These are phyloP conservation scores for Lasioglossum leucozonium DNA, from an alignment of 2,888 invertebrate genomes.

Conservation along the genomic window DNA sequence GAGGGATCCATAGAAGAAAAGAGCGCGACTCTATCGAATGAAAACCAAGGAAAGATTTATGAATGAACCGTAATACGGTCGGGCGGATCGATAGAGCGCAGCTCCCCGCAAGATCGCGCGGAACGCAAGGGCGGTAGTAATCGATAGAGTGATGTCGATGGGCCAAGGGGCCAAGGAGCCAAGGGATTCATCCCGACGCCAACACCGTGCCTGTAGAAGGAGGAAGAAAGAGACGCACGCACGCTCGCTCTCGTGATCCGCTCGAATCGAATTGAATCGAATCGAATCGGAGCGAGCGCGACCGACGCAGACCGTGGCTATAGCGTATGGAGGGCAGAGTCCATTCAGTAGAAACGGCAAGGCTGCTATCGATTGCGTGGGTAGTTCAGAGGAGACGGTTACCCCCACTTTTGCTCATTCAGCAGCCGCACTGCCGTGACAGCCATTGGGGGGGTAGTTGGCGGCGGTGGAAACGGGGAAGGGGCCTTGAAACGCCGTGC, in stretches of 20 bases:
- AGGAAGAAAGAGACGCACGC: not conserved
- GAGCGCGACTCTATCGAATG: slow-evolving; percentile 41
- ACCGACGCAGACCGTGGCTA: slow-evolving; percentile 65
- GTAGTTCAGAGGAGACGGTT: slow-evolving; percentile 69
- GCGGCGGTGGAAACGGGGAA: slow-evolving; percentile 24
- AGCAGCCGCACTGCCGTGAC: slow-evolving; percentile 63
- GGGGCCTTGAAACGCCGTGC: slow-evolving; percentile 50
- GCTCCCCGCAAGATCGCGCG: slow-evolving; percentile 62
- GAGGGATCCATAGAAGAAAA: not conserved
- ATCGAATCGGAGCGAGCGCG: slow-evolving; percentile 15
- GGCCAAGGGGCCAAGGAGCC: slow-evolving; percentile 13
- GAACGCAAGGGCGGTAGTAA: slow-evolving; percentile 79
- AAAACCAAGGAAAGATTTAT: slow-evolving; percentile 81
- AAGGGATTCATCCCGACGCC: not conserved
- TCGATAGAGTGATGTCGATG: slow-evolving; percentile 80
- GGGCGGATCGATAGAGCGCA: slow-evolving; percentile 83
- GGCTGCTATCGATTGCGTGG: slow-evolving; percentile 83
- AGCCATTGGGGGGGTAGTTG: slow-evolving; percentile 37
- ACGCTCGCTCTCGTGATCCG: not conserved
- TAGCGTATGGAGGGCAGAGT: slow-evolving; percentile 79
- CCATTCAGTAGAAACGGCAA: slow-evolving; percentile 83
- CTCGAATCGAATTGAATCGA: not conserved
- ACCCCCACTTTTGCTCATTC: slow-evolving; percentile 69
- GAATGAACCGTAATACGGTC: slow-evolving; percentile 84
- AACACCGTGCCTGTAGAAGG: not conserved